Evolutionary conservation across 2,888 invertebrate species (phyloP), one percentile per base, ranked within the genome.

Genomic region (Eudemis profundana): DNA sequence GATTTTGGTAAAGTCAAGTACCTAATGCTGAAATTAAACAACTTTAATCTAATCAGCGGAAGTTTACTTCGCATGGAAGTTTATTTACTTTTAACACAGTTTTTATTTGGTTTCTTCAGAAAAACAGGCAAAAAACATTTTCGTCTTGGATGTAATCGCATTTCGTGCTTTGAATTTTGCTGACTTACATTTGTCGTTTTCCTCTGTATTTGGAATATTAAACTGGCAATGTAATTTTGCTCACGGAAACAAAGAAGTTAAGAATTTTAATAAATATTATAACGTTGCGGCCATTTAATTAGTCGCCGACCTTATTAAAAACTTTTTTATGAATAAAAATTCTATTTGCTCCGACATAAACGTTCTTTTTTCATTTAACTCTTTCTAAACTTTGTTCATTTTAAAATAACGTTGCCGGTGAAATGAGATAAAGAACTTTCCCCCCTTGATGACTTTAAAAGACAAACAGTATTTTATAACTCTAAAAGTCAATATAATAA

Each of bases 361-460:
- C 42, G 23, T 66, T 61, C n/a, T 44, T 14, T 47, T 29, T 19
- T 23, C 21, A 56, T 54, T 60, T 69, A 67, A 68, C 70, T 70
- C 70, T 69, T 61, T 49, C 23, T 56, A 69, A 81, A 81, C 71
- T 77, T 81, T 78, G 75, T 76, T 73, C 71, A 78, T 77, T 76
- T 68, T 53, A 4, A 65, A 73, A 77, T 75, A 72, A 68, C 56
- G 50, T 12, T 38, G 66, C 64, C 59, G 73, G 71, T 72, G 73
- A 74, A 72, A 78, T 76, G 70, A 72, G 67, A 77, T 73, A 72
- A 72, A 77, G 74, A 54, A 53, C 54, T 66, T 66, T 42, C 14
- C 68, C 73, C 74, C 71, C 68, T 71, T 65, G 14, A 69, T 72
- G 74, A 76, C 77, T 80, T 80, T 79, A 79, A 78, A 75, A 73